These are phyloP conservation scores for Eupithecia subfuscata DNA, from an alignment of 2,888 invertebrate species.

Conservation along the genomic window DNA sequence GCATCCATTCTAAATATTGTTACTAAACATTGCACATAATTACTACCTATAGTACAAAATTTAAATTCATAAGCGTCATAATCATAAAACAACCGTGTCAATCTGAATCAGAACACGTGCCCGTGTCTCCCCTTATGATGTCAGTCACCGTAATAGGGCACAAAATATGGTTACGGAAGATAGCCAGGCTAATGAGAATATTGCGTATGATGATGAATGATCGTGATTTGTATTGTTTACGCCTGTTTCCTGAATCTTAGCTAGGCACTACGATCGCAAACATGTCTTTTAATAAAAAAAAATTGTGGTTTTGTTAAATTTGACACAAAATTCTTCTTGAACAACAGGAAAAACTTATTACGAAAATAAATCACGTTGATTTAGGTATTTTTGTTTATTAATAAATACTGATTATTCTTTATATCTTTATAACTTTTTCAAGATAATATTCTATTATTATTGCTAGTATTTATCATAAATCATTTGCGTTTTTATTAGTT, in stretches of 20 bases:
- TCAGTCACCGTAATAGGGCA: constrained; percentile 52
- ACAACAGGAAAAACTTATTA: neutral
- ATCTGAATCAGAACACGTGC: constrained; percentile 40
- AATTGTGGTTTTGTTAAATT: neutral
- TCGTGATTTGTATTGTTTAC: constrained; percentile 39
- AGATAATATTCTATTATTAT: neutral
- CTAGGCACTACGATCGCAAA: neutral
- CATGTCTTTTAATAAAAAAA: no score
- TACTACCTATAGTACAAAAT: neutral
- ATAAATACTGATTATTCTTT: neutral
- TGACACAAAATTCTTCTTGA: neutral
- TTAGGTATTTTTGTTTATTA: neutral
- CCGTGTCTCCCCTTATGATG: constrained; percentile 49
- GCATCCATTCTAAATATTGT: no score
- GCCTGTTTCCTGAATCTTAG: neutral
- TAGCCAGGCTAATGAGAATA: constrained; percentile 50
- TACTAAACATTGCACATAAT: no score
- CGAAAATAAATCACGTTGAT: neutral
- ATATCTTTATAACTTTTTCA: neutral
- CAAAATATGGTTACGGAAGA: constrained; percentile 50
- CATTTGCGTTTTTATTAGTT: neutral
- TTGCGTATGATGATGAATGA: constrained; percentile 42
- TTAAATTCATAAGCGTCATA: neutral
- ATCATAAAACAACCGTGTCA: neutral
- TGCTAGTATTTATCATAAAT: neutral